Conservation (phyloP, 2,113 vertebrate genomes). For the Hassar affinis region DNA sequence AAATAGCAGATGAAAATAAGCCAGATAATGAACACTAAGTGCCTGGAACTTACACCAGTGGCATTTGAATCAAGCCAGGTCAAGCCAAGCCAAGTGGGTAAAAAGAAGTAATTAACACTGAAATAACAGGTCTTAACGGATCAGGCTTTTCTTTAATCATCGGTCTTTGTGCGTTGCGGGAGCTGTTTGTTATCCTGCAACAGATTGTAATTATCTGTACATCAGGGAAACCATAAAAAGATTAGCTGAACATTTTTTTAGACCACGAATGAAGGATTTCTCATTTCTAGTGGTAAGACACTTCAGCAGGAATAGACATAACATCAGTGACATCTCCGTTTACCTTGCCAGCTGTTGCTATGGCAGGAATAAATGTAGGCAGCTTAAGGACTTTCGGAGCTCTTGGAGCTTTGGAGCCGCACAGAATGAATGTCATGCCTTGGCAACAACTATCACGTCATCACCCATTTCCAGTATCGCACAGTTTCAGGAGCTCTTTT, state of each 20-base stretch:
- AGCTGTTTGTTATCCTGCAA: not conserved
- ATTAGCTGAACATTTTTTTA: not conserved
- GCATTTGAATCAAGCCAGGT: slow-evolving; percentile 4
- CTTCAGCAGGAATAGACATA: not conserved
- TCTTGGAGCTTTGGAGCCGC: not conserved
- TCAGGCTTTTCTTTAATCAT: not conserved
- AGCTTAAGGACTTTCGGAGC: not conserved
- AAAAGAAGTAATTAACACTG: not conserved
- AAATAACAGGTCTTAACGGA: no score
- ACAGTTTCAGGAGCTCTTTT: not conserved
- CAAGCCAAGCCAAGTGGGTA: not conserved
- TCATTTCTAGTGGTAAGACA: not conserved
- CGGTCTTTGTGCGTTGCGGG: not conserved
- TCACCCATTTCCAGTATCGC: not conserved
- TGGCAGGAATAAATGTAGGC: not conserved
- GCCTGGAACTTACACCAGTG: slow-evolving; percentile 51
- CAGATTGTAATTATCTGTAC: not conserved
- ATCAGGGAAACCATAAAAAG: not conserved
- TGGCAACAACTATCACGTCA: not conserved
- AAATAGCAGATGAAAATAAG: slow-evolving; percentile 52
- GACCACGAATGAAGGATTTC: not conserved
- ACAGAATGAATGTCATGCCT: not conserved
- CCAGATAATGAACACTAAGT: slow-evolving; percentile 61
- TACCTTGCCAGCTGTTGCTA: not conserved
- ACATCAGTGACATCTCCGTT: not conserved